Percentiles rank a stretch among this genome's conserved stretches.
These are phyloP conservation scores for Amphiduros pacificus DNA, from an alignment of 2,888 invertebrate species.

Conservation along the genomic window DNA sequence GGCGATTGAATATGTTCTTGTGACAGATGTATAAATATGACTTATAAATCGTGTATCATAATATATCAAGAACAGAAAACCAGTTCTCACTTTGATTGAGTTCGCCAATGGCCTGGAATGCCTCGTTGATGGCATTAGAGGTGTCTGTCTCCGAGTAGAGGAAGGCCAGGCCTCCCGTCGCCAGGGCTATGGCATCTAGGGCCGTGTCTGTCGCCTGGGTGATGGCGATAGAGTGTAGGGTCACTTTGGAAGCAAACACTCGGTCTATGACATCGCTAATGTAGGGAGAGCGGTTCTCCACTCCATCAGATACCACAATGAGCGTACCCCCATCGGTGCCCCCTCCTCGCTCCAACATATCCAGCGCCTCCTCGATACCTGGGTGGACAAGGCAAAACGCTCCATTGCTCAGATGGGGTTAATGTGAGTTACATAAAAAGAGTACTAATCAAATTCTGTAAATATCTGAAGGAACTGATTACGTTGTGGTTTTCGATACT, in stretches of 20 bases:
- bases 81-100: constrained; percentile 9
- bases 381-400: too few relatives aligned
- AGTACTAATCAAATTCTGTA: too few relatives aligned
- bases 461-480: too few relatives aligned
- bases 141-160: constrained; percentile 21
- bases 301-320: constrained; percentile 21
- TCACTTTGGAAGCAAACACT: constrained; percentile 25
- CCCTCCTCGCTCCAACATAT: background rate
- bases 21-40: too few relatives aligned
- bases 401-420: too few relatives aligned
- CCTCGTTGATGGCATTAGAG: constrained; percentile 30
- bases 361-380: constrained; percentile 7
- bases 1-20: too few relatives aligned
- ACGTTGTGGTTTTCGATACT: too few relatives aligned
- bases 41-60: too few relatives aligned
- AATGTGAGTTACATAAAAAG: too few relatives aligned
- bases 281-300: constrained; percentile 9
- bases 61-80: too few relatives aligned
- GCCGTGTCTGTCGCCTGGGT: constrained; percentile 27
- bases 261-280: constrained; percentile 8
- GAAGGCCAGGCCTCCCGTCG: constrained; percentile 33
- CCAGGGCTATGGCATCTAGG: constrained; percentile 30
- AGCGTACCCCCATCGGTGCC: constrained; percentile 5
- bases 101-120: constrained; percentile 25
- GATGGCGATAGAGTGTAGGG: constrained; percentile 32